Conservation (phyloP, 2,113 vertebrate genomes). For the Platanista minor region DNA sequence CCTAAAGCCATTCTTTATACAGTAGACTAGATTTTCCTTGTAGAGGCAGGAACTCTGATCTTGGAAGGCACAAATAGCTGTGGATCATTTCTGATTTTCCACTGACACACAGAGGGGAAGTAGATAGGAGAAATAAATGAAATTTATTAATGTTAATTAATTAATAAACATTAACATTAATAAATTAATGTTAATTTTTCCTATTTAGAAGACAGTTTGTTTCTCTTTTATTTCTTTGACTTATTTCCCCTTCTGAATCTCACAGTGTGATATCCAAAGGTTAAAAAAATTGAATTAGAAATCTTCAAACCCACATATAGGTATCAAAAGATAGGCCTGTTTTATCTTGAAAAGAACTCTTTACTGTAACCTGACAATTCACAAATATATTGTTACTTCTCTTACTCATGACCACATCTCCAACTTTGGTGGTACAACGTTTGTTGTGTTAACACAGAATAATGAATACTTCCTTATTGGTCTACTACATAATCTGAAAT, state of each 20-base stretch:
- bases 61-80: background rate
- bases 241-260: background rate
- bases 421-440: background rate
- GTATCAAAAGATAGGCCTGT: background rate
- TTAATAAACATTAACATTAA: no score
- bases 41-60: background rate
- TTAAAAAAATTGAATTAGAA: background rate
- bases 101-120: background rate
- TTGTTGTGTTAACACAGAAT: background rate
- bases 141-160: background rate
- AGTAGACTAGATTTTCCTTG: background rate
- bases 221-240: background rate
- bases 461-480: background rate
- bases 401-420: background rate
- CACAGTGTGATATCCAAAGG: background rate
- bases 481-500: background rate
- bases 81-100: conserved; percentile 2
- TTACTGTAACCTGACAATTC: background rate
- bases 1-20: background rate
- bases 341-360: background rate
- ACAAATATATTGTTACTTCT: background rate
- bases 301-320: background rate
- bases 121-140: background rate
- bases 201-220: background rate
- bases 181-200: background rate